These are phyloP conservation scores for Spondyliosoma cantharus DNA, from an alignment of 2,797 vertebrate genomes.

Conservation along the genomic window DNA sequence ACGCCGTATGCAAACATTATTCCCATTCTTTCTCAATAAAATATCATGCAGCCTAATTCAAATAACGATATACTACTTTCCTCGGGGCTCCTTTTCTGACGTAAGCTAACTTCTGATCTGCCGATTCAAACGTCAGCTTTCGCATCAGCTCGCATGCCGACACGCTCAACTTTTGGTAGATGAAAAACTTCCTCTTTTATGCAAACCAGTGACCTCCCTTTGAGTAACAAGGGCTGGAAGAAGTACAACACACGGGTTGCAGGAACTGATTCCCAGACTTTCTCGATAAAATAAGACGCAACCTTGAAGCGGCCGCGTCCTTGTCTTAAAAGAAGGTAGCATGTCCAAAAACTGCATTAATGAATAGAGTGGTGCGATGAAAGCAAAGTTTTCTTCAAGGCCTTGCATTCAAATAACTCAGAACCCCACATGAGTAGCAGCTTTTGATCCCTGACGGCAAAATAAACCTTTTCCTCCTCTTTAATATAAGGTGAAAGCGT, in stretches of 20 bases:
- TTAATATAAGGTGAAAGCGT: slow-evolving; percentile 48
- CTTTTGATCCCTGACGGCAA: slow-evolving; percentile 47
- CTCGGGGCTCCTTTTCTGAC: slow-evolving; percentile 16
- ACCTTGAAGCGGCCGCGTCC: slow-evolving; percentile 46
- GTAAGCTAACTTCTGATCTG: slow-evolving; percentile 31
- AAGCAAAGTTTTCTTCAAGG: slow-evolving; percentile 58
- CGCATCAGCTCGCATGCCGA: slow-evolving; percentile 13
- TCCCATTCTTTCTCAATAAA: slow-evolving; percentile 22
- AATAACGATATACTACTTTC: slow-evolving; percentile 45
- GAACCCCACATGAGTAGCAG: slow-evolving; percentile 31
- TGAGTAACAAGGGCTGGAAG: slow-evolving; percentile 24
- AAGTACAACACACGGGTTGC: neutral
- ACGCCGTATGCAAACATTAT: slow-evolving; percentile 15
- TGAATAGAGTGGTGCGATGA: slow-evolving; percentile 46
- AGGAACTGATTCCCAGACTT: neutral
- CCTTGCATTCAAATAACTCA: slow-evolving; percentile 53
- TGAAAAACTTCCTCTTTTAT: slow-evolving; percentile 11
- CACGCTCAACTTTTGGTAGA: neutral
- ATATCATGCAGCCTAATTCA: slow-evolving; percentile 36
- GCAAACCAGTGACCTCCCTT: slow-evolving; percentile 32
- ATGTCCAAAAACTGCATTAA: slow-evolving; percentile 50
- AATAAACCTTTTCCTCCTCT: slow-evolving; percentile 47
- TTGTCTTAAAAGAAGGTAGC: slow-evolving; percentile 45
- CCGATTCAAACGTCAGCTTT: slow-evolving; percentile 17
- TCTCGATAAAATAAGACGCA: slow-evolving; percentile 31